Percentiles rank a stretch among this genome's conserved stretches.
Evolutionary conservation across 2,888 invertebrate genomes (phyloP).

Genomic region (Thereva unica): DNA sequence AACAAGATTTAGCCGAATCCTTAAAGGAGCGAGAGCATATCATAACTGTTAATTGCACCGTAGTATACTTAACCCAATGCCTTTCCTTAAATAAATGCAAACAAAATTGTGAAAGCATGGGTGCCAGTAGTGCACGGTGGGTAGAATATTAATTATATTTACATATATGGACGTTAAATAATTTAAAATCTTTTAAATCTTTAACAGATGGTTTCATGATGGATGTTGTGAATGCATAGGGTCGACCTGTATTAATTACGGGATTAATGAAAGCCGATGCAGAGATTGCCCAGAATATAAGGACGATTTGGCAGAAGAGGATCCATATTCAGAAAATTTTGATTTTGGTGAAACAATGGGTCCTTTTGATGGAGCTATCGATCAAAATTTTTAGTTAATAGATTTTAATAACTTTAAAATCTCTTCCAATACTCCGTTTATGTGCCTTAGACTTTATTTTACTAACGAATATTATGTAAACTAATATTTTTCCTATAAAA

Average conservation of each 20-base stretch:
- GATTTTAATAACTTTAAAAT: not conserved
- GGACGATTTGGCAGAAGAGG: conserved; percentile 61
- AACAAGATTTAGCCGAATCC: conserved; percentile 63
- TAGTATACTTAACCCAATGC: conserved; percentile 87
- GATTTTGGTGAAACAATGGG: conserved; percentile 68
- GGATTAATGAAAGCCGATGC: conserved; percentile 82
- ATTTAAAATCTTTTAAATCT: not conserved
- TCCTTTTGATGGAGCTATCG: conserved; percentile 49
- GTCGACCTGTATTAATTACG: conserved; percentile 84
- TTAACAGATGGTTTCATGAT: conserved; percentile 79
- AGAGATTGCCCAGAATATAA: conserved; percentile 67
- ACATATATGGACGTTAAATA: not conserved
- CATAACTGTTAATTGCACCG: conserved; percentile 84
- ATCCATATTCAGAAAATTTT: conserved; percentile 50
- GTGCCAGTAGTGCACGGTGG: conserved; percentile 55
- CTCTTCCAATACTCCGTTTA: not conserved
- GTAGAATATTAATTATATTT: not conserved
- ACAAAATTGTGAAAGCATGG: conserved; percentile 67
- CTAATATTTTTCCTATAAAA: no score
- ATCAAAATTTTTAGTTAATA: conserved; percentile 15
- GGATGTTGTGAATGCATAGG: conserved; percentile 95
- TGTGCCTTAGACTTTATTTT: no score
- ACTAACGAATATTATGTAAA: no score
- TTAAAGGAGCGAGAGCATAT: conserved; percentile 59
- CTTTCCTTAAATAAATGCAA: conserved; percentile 87